These are phyloP conservation scores for Austrolebias charrua DNA, from an alignment of 2,797 vertebrate species.

Conservation along the genomic window DNA sequence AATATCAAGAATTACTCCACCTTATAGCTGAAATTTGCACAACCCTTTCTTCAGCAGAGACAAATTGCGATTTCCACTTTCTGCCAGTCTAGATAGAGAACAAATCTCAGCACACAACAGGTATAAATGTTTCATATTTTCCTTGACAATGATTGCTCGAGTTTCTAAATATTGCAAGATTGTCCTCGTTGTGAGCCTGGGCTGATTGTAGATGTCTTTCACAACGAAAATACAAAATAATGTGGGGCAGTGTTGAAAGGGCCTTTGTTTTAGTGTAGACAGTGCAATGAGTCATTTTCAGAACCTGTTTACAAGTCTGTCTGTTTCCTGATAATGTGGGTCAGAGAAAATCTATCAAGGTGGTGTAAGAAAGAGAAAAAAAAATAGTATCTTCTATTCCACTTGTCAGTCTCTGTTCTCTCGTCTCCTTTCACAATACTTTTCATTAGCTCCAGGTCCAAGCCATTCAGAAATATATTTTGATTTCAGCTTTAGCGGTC, in stretches of 20 bases:
- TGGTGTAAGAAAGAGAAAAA: conserved; percentile 19
- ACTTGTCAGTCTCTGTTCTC: conserved; percentile 39
- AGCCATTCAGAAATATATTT: conserved; percentile 41
- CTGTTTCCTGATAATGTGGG: conserved; percentile 65
- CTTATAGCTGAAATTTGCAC: conserved; percentile 14
- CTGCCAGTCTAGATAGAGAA: conserved; percentile 19
- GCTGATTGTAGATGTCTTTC: conserved; percentile 58
- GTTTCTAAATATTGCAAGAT: conserved; percentile 58
- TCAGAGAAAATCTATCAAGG: conserved; percentile 62
- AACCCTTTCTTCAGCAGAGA: background rate
- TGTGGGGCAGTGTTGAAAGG: conserved; percentile 45
- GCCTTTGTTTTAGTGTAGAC: conserved; percentile 59
- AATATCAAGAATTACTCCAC: background rate
- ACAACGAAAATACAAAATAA: conserved; percentile 50
- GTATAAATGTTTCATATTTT: conserved; percentile 48
- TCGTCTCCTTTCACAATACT: conserved; percentile 37
- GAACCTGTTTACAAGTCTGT: conserved; percentile 55
- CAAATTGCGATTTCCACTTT: conserved; percentile 17
- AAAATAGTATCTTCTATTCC: conserved; percentile 44
- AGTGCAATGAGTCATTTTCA: conserved; percentile 52
- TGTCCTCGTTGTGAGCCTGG: conserved; percentile 34
- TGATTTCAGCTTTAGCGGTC: conserved; percentile 56
- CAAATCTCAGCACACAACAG: conserved; percentile 29
- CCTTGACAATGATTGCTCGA: conserved; percentile 20
- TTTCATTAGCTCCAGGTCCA: conserved; percentile 51